Conservation (phyloP, 2,888 invertebrate species). For the Pimpla rufipes region DNA sequence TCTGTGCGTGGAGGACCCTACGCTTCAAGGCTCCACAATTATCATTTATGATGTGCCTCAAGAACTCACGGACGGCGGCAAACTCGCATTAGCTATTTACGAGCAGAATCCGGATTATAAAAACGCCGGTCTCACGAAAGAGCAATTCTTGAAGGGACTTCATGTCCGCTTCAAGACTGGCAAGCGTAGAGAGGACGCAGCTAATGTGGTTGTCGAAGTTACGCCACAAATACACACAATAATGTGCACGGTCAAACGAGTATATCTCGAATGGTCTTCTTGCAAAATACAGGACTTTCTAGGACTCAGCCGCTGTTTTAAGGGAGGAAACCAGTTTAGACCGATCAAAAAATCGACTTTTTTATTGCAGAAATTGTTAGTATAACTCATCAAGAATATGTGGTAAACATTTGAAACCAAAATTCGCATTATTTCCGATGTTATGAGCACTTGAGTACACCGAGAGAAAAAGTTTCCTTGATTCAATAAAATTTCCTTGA, state of each 20-base stretch:
- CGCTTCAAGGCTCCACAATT: not conserved
- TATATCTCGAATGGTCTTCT: conserved; percentile 22
- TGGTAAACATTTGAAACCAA: no score
- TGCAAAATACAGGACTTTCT: conserved; percentile 12
- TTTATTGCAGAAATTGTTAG: no score
- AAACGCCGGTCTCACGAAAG: not conserved
- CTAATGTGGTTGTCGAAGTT: not conserved
- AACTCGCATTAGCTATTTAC: not conserved
- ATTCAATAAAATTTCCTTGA: no score
- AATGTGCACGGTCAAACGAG: not conserved
- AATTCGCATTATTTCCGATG: no score
- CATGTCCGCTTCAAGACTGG: not conserved
- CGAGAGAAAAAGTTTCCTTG: no score
- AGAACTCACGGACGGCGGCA: not conserved
- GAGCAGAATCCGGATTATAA: not conserved
- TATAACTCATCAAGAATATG: no score
- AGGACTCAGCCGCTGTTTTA: conserved; percentile 38
- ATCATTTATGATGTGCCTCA: not conserved
- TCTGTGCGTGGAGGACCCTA: not conserved
- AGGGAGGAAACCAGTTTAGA: no score
- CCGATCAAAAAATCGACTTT: no score
- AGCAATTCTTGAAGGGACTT: not conserved
- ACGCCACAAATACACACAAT: not conserved
- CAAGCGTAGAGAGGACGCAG: not conserved
- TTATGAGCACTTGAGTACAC: no score